A percentile compares a stretch with the other conserved stretches of the same genome.
Conservation (phyloP, 92 coral and sea anemone species). For the Zoanthus sociatus region DNA sequence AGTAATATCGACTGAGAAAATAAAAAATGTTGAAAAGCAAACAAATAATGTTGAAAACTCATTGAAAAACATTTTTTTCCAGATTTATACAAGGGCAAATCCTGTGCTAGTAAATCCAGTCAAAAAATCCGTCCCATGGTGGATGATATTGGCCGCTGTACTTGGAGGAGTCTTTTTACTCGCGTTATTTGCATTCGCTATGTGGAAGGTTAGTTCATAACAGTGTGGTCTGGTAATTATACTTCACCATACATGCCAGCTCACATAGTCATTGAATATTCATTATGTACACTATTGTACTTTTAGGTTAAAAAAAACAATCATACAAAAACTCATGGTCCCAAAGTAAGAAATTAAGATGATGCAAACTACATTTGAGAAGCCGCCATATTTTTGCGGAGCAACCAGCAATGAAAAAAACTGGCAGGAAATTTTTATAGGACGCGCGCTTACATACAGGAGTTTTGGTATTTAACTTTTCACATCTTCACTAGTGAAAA, state of each 20-base stretch:
- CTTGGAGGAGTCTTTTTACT: constrained; percentile 75
- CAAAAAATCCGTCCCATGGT: constrained; percentile 68
- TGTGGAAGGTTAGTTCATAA: constrained; percentile 71
- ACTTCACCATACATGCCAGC: neutral
- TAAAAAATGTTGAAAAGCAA: too few species aligned
- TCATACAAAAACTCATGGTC: too few species aligned
- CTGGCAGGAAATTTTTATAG: too few species aligned
- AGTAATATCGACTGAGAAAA: too few species aligned
- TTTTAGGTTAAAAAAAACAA: too few species aligned
- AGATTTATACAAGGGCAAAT: constrained; percentile 61
- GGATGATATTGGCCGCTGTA: constrained; percentile 67
- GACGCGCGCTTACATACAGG: too few species aligned
- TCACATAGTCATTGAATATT: neutral
- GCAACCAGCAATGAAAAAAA: too few species aligned
- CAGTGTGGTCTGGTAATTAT: neutral
- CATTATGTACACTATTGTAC: neutral
- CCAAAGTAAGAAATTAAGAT: too few species aligned
- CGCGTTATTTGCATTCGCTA: constrained; percentile 46
- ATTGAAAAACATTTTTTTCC: constrained; percentile 5
- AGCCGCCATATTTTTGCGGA: too few species aligned
- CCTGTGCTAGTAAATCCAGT: constrained; percentile 50
- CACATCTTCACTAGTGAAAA: too few species aligned
- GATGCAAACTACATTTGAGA: too few species aligned
- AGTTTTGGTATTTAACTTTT: too few species aligned
- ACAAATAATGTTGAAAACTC: neutral